These are phyloP conservation scores for Axinella damicornis DNA, from an alignment of 37 sponge, comb jelly and placozoan species.

Conservation along the genomic window DNA sequence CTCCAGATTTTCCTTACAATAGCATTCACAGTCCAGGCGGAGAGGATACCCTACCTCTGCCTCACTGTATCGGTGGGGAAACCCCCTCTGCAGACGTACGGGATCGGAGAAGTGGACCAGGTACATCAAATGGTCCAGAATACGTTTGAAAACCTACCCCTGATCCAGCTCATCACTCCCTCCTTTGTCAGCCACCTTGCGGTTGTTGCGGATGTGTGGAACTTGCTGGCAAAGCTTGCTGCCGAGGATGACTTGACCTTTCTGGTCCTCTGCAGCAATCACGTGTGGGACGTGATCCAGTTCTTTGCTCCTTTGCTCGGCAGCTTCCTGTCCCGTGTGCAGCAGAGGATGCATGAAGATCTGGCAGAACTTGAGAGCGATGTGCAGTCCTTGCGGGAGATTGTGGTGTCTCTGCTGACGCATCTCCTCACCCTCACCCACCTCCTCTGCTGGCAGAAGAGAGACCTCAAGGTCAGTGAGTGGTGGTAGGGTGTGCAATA, in stretches of 20 bases:
- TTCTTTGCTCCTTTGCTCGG: conserved; percentile 38
- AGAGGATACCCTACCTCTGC: conserved; percentile 28
- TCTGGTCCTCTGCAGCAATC: conserved; percentile 28
- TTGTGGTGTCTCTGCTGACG: conserved; percentile 35
- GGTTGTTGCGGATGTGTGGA: conserved; percentile 52
- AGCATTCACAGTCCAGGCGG: conserved; percentile 32
- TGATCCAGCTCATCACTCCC: conserved; percentile 20
- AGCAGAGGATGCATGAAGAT: conserved; percentile 6
- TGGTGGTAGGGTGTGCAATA: not conserved
- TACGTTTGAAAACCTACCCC: conserved; percentile 28
- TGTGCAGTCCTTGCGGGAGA: conserved; percentile 32
- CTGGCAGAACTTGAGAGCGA: not conserved
- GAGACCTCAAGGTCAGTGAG: conserved; percentile 39
- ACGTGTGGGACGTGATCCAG: conserved; percentile 52
- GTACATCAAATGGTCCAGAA: conserved; percentile 32
- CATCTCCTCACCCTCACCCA: conserved; percentile 40
- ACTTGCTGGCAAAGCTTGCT: conserved; percentile 14
- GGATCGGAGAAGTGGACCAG: conserved; percentile 16
- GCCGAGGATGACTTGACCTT: not conserved
- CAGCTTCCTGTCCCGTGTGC: conserved; percentile 29
- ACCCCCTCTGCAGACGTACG: conserved; percentile 15
- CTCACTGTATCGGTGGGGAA: conserved; percentile 35
- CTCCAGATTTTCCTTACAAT: conserved; percentile 42
- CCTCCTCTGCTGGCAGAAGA: conserved; percentile 45
- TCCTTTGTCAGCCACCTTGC: conserved; percentile 42